phyloP scores from a whole-genome alignment of 2,113 vertebrate genomes.

The Limnothrissa miodon region DNA sequence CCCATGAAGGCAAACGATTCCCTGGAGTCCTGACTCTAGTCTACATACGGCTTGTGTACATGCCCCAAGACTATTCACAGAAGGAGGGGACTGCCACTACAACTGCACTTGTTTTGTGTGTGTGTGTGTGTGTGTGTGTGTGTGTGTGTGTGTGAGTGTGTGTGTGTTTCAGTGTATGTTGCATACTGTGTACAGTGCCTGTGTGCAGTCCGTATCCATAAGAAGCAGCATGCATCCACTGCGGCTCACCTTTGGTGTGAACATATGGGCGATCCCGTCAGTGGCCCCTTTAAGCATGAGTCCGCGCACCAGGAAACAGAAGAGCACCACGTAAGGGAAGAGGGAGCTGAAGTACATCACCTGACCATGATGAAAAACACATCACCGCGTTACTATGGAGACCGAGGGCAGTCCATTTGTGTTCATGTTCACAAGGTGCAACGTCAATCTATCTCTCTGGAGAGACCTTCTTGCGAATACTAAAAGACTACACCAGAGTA shows the following conservation, averaged over 20 bases:
- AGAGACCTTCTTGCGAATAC: background rate
- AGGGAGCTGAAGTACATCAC: conserved; percentile 99
- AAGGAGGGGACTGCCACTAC: background rate
- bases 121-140: background rate
- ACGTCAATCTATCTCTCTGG: conserved; percentile 2
- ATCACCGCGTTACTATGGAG: conserved; percentile 54
- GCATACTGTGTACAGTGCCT: no score
- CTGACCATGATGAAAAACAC: conserved; percentile 61
- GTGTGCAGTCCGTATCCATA: no score
- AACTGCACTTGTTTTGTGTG: background rate
- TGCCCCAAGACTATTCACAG: background rate
- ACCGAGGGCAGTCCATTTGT: conserved; percentile 39
- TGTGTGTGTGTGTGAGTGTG: background rate
- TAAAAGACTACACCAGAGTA: background rate
- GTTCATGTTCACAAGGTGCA: background rate
- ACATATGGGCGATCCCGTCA: conserved; percentile 97
- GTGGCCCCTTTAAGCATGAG: conserved; percentile 87
- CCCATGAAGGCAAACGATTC: background rate
- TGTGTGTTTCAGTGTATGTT: no score
- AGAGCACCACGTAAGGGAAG: conserved; percentile 95
- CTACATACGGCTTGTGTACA: background rate
- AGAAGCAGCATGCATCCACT: no score
- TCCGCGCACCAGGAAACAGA: conserved; percentile 93
- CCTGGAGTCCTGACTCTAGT: background rate
- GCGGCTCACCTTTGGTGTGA: conserved; percentile 90